phyloP scores from a whole-genome alignment of 2,888 invertebrate species.

The Plebejus anna region DNA sequence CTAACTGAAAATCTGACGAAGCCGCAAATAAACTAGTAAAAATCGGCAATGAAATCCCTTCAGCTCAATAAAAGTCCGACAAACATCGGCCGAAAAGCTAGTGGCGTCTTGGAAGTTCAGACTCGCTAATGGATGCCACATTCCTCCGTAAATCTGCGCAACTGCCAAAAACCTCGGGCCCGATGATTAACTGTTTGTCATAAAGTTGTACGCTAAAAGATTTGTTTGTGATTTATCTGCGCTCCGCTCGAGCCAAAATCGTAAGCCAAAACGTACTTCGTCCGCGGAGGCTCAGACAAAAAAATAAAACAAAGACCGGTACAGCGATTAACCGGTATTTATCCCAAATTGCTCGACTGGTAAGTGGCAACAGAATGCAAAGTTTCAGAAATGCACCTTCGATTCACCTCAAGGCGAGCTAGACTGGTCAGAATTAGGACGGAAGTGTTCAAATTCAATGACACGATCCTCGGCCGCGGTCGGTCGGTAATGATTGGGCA shows the following conservation, averaged over 20 bases:
- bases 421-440: slow-evolving; percentile 24
- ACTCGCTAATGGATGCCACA: not conserved
- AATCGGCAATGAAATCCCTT: not conserved
- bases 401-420: slow-evolving; percentile 8
- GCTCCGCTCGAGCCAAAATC: not conserved
- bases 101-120: slow-evolving; percentile 1
- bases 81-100: not conserved
- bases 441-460: slow-evolving; percentile 25
- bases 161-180: slow-evolving; percentile 14
- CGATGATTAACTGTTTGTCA: slow-evolving; percentile 23
- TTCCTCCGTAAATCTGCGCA: slow-evolving; percentile 10
- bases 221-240: slow-evolving; percentile 17
- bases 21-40: not conserved
- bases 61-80: not conserved
- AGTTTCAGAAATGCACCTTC: slow-evolving; percentile 7
- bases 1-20: too few relatives aligned
- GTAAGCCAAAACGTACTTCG: slow-evolving; percentile 9
- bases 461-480: slow-evolving; percentile 12
- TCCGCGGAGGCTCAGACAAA: not conserved
- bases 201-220: slow-evolving; percentile 9
- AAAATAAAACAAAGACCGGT: slow-evolving; percentile 11
- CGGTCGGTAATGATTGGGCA: slow-evolving; percentile 15
- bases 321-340: slow-evolving; percentile 13
- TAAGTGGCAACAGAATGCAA: not conserved
- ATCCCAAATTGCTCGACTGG: not conserved